A percentile compares a stretch with the other conserved stretches of the same genome.
Evolutionary conservation across 2,888 invertebrate species (phyloP).

Genomic region (Yponomeuta plumbellus): DNA sequence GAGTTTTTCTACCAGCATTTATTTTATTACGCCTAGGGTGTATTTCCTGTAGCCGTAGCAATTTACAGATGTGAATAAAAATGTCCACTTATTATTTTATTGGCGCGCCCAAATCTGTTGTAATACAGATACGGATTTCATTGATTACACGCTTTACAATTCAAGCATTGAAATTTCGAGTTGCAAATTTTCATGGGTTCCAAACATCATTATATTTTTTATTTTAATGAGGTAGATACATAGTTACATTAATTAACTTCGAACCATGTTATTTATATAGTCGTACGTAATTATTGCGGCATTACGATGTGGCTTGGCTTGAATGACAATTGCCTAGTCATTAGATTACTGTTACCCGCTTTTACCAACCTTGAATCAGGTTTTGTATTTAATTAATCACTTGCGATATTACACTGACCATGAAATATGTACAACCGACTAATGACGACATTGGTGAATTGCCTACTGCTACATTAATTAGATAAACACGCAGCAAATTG

Average conservation of each 20-base stretch:
- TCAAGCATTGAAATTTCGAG: neutral
- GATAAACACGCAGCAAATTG: neutral
- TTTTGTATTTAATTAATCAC: neutral
- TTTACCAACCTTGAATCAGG: neutral
- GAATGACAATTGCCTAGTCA: neutral
- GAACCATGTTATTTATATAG: neutral
- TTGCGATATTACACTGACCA: neutral
- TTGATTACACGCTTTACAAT: neutral
- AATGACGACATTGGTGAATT: neutral
- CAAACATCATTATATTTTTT: neutral
- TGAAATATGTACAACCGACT: neutral
- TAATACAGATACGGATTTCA: neutral
- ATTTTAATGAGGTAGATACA: neutral
- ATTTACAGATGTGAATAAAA: neutral
- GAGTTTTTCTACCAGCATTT: neutral
- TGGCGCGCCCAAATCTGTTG: neutral
- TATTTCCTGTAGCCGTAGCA: neutral
- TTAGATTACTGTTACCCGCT: conserved; percentile 6
- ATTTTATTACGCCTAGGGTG: conserved; percentile 6
- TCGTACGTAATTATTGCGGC: neutral
- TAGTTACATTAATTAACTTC: neutral
- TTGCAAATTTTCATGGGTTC: neutral
- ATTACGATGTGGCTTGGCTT: neutral
- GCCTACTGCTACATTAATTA: neutral
- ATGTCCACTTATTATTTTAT: neutral